A percentile compares a stretch with the other conserved stretches of the same genome.
phyloP scores from a whole-genome alignment of 2,797 vertebrate species.

The Furcifer pardalis region DNA sequence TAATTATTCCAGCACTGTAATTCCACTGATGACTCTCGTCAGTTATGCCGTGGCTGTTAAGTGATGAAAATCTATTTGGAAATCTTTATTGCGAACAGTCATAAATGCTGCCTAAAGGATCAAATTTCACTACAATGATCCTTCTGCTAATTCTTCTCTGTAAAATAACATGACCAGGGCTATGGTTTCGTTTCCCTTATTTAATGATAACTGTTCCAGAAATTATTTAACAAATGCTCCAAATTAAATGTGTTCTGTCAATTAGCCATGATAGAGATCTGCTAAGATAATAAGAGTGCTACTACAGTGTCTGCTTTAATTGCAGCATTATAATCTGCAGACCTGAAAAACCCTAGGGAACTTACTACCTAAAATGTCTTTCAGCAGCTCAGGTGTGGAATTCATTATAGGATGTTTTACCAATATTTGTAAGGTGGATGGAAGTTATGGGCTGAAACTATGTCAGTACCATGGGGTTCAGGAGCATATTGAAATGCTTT shows the following conservation, averaged over 20 bases:
- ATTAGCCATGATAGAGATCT: slow-evolving; percentile 59
- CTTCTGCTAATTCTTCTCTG: slow-evolving; percentile 36
- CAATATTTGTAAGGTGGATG: slow-evolving; percentile 28
- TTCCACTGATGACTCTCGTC: slow-evolving; percentile 23
- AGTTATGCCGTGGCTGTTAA: background rate
- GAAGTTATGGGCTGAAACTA: slow-evolving; percentile 46
- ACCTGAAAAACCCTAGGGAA: slow-evolving; percentile 54
- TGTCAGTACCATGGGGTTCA: background rate
- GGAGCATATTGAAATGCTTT: slow-evolving; percentile 45
- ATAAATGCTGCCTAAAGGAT: slow-evolving; percentile 34
- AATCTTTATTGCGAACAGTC: slow-evolving; percentile 19
- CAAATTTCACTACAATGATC: background rate
- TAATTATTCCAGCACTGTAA: slow-evolving; percentile 30
- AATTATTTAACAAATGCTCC: slow-evolving; percentile 55
- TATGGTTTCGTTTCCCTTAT: slow-evolving; percentile 48
- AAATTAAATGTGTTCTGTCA: slow-evolving; percentile 68
- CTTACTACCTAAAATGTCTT: slow-evolving; percentile 51
- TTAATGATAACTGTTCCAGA: slow-evolving; percentile 55
- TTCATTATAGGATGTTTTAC: slow-evolving; percentile 49
- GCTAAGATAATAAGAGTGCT: slow-evolving; percentile 59
- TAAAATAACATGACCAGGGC: slow-evolving; percentile 47
- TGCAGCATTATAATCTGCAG: slow-evolving; percentile 66
- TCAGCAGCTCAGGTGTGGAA: slow-evolving; percentile 57
- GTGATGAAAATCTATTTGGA: slow-evolving; percentile 27
- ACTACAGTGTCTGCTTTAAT: slow-evolving; percentile 61